Base-by-base conservation (phyloP, 2,113 vertebrate genomes). In the Pteropus alecto region DNA sequence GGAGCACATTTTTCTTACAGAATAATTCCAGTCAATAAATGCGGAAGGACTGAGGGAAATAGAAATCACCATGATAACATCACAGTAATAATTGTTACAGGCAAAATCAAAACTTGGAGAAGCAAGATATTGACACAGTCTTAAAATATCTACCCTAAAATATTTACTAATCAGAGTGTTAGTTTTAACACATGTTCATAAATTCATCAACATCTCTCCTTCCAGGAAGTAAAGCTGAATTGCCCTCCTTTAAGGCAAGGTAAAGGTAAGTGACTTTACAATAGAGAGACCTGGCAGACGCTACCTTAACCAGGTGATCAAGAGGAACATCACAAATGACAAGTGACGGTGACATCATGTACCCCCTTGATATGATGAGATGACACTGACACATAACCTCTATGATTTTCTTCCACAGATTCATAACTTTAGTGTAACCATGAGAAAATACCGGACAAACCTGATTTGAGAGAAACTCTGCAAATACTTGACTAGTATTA, bases 1-100 rank as follows among this genome's bases (percentile, higher is more conserved):
- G 24, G 19, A 73, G 7, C 16, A 14, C 19, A 63, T 48, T 13
- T 79, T 46, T 14, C 46, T 15, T 38, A 73, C 1, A n/a, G 24
- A 86, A 78, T 19, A 54, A 74, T 61, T 68, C 1, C 24, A 48
- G 24, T n/a, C 43, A 30, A n/a, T 41, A 68, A 74, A 61, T 2
- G 14, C 26, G 76, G 22, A 30, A 70, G 22, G 54, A 15, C 56
- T 18, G 33, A 26, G 28, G 14, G 63, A 70, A 35, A 2, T 5
- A 33, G 28, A 60, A 68, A 63, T 35, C n/a, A n/a, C 71, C 28
- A 6, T 18, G 41, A 67, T 14, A 43, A 38, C 28, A 0, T 46
- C 21, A n/a, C 15, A 13, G 12, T 0, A 10, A 35, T 13, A 7
- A 30, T 1, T 6, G 5, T 58, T 22, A 3, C 16, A 51, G 33